A percentile compares a stretch with the other conserved stretches of the same genome.
phyloP scores from a whole-genome alignment of 2,888 invertebrate species.

The Coronaproctus castanopsis region DNA sequence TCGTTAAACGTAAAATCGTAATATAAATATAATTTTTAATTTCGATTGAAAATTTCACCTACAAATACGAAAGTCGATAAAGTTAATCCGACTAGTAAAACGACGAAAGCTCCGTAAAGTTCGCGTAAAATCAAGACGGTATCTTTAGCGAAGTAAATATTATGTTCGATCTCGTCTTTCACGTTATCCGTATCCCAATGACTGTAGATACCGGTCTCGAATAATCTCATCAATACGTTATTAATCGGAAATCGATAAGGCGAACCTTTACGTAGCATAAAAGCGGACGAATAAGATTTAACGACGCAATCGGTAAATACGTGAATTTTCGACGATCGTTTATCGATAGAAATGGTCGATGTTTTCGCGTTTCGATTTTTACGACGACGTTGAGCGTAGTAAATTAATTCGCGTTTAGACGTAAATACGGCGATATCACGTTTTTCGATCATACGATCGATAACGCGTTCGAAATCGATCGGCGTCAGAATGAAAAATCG shows the following conservation, averaged over 20 bases:
- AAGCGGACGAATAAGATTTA: constrained; percentile 16
- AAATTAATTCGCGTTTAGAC: constrained; percentile 15
- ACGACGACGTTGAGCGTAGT: constrained; percentile 13
- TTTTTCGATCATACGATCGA: constrained; percentile 12
- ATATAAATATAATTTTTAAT: no score
- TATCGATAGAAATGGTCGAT: neutral
- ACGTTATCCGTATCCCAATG: constrained; percentile 14
- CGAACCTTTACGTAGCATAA: constrained; percentile 16
- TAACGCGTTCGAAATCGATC: constrained; percentile 10
- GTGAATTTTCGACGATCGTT: constrained; percentile 8
- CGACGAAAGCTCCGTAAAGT: constrained; percentile 14
- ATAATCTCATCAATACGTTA: constrained; percentile 13
- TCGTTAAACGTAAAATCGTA: no score
- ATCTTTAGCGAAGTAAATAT: constrained; percentile 12
- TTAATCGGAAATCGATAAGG: constrained; percentile 16
- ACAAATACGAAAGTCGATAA: constrained; percentile 11
- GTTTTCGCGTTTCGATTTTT: constrained; percentile 8
- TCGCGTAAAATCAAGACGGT: constrained; percentile 12
- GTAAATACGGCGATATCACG: constrained; percentile 15
- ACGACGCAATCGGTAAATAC: constrained; percentile 14
- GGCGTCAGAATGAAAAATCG: constrained; percentile 16
- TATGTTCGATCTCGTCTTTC: constrained; percentile 12
- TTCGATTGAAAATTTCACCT: no score
- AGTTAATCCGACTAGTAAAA: constrained; percentile 12
- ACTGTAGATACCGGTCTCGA: constrained; percentile 16